Conservation (phyloP, 2,113 vertebrate genomes). For the Trematomus loennbergii region DNA sequence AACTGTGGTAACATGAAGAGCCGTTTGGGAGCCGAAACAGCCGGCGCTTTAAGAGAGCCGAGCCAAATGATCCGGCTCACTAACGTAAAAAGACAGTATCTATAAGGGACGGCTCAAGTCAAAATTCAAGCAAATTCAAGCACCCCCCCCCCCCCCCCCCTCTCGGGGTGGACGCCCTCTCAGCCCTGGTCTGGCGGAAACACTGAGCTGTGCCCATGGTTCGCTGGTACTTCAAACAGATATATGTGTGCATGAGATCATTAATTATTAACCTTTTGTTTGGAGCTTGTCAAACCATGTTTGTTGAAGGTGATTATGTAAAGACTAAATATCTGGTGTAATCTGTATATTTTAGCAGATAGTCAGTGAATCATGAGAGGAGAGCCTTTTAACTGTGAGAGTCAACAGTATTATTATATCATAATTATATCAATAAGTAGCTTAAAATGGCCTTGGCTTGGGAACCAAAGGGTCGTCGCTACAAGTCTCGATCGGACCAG, state of each 20-base stretch:
- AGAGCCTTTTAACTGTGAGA: neutral
- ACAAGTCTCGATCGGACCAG: too few relatives aligned
- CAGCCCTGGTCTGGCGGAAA: too few relatives aligned
- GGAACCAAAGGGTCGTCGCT: too few relatives aligned
- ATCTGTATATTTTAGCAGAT: constrained; percentile 8
- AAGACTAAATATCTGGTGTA: constrained; percentile 16
- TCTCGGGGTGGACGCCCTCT: too few relatives aligned
- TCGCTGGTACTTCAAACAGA: constrained; percentile 21
- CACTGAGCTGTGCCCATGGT: neutral
- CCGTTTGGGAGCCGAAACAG: too few relatives aligned
- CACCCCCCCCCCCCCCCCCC: too few relatives aligned
- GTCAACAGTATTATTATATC: neutral
- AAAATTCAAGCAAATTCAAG: too few relatives aligned
- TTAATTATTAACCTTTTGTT: neutral
- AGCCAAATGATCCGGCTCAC: too few relatives aligned
- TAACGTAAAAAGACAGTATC: too few relatives aligned
- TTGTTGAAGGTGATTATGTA: constrained; percentile 11
- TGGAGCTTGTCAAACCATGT: neutral
- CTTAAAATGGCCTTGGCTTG: neutral
- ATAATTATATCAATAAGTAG: neutral
- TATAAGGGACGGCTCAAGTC: too few relatives aligned
- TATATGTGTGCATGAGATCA: constrained; percentile 13
- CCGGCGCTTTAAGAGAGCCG: too few relatives aligned
- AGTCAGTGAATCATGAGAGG: neutral
- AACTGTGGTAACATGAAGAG: too few relatives aligned